Evolutionary conservation across 2,888 invertebrate genomes (phyloP), one percentile per base, ranked within the genome.

Genomic region (Macrosiphum euphorbiae): DNA sequence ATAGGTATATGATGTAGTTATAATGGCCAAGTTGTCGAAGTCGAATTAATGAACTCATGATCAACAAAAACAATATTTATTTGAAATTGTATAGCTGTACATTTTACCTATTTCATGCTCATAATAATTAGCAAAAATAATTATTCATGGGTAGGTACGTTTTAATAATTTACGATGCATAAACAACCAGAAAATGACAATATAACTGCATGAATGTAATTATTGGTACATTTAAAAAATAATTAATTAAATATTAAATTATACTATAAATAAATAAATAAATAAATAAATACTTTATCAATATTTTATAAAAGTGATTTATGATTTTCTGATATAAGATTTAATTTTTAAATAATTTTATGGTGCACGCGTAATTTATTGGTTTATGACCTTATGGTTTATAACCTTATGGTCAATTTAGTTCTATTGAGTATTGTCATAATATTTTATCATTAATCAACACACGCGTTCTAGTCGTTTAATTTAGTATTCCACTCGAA

Each of bases 401-500:
- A 86, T 28, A 47, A 78, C 35, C 78, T 78, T 35, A 78, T 78
- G 20, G 8, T 35, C 35, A 78, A 78, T 35, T 35, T 35, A 41
- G 20, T 20, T 78, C 78, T 41, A 78, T 78, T 78, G 35, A 78
- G 44, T 44, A 44, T 44, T 44, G 3, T 44, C 35, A 78, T 78
- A 35, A 35, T 78, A 78, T 78, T 78, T 78, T 78, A 78, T 35
- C 78, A 78, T 78, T 16, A 78, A 78, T 78, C 78, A 78, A 78
- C 8, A 78, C 78, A 35, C 8, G 20, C 35, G 35, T 35, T 78
- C 7, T 78, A 20, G 35, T 78, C 35, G 20, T 35, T 78, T 78
- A 78, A 35, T 20, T 78, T 78, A 78, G 20, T 78, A 78, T 41
- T 78, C 78, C 78, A 78, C 35, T 35, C 78, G 20, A 78, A 35